Percentiles rank a stretch among this genome's conserved stretches.
Evolutionary conservation across 2,797 vertebrate species (phyloP).

Genomic region (Myoxocephalus aenaeus): DNA sequence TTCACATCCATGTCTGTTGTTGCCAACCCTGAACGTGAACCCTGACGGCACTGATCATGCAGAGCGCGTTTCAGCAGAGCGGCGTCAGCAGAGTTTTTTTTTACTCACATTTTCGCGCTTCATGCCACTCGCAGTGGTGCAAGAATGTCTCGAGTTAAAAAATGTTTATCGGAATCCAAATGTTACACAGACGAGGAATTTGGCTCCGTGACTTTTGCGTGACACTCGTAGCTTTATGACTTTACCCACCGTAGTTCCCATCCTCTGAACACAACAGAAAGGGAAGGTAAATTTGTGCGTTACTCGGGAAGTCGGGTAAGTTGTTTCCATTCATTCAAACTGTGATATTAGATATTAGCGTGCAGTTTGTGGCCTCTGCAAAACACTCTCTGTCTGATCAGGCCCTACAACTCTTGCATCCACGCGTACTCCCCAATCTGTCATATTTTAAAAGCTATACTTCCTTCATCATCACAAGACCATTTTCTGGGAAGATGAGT

Average conservation of each 20-base stretch:
- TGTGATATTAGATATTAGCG: not conserved
- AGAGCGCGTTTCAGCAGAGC: not conserved
- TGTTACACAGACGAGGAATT: not conserved
- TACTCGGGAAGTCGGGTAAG: not conserved
- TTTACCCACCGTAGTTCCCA: not conserved
- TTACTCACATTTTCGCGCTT: too few relatives aligned
- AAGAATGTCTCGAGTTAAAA: too few relatives aligned
- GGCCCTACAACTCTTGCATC: not conserved
- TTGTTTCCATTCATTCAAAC: not conserved
- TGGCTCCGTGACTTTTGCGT: not conserved
- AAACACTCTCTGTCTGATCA: not conserved
- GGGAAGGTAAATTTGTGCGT: not conserved
- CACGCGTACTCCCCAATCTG: not conserved
- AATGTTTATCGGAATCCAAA: not conserved
- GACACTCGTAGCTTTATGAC: not conserved
- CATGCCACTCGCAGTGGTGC: too few relatives aligned
- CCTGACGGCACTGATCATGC: not conserved
- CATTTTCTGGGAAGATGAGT: not conserved
- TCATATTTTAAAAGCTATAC: conserved; percentile 8
- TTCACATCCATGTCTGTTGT: not conserved
- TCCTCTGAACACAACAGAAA: not conserved
- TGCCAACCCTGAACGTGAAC: not conserved
- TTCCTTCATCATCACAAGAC: not conserved
- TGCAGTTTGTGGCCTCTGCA: not conserved
- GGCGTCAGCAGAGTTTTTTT: too few relatives aligned